Percentiles rank a stretch among this genome's conserved stretches.
Evolutionary conservation across 2,113 vertebrate species (phyloP).

Genomic region (Sebastes schlegelii): DNA sequence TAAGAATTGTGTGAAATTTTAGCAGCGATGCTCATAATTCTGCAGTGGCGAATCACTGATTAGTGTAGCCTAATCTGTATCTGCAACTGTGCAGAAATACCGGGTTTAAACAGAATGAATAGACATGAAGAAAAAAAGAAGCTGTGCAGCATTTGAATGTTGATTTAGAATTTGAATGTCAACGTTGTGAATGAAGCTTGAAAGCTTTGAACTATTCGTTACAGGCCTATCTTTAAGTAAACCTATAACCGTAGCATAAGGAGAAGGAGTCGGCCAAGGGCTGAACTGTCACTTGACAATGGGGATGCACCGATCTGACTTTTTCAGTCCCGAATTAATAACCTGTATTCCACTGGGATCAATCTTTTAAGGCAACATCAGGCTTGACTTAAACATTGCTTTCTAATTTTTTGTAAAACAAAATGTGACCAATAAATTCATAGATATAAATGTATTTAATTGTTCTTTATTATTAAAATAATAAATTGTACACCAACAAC

Average conservation of each 20-base stretch:
- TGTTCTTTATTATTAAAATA: no score
- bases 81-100: not conserved
- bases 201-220: not conserved
- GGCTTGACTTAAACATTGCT: no score
- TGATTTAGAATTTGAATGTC: not conserved
- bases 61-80: not conserved
- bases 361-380: no score
- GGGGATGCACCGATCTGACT: no score
- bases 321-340: no score
- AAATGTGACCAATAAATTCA: no score
- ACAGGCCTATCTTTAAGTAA: not conserved
- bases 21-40: not conserved
- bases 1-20: not conserved
- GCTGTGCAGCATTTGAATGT: not conserved
- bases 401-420: no score
- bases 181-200: not conserved
- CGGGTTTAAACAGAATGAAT: no score
- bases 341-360: no score
- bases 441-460: no score
- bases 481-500: no score
- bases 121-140: not conserved
- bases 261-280: not conserved
- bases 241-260: constrained; percentile 5
- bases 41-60: not conserved
- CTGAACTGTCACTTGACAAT: constrained; percentile 11